Percentiles rank a stretch among this genome's conserved stretches.
phyloP scores from a whole-genome alignment of 64 coral and sea anemone genomes.

The Anthopleura sola region DNA sequence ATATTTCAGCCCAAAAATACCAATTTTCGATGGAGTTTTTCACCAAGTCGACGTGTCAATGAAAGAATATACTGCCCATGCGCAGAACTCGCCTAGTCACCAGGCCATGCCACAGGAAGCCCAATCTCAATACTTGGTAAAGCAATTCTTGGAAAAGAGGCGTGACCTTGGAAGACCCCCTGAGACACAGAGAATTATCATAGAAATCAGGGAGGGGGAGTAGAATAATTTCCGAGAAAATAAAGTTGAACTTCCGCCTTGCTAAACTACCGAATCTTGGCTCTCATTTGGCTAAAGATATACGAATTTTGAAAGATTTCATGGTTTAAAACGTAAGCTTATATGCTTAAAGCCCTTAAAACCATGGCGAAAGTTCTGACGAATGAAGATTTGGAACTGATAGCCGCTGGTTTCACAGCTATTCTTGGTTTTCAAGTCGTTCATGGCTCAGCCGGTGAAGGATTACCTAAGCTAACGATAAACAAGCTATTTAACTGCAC shows the following conservation, averaged over 20 bases:
- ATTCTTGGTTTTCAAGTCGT: slow-evolving; percentile 52
- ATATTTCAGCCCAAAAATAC: not conserved
- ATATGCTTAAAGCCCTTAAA: no score
- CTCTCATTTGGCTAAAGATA: no score
- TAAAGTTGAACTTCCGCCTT: not conserved
- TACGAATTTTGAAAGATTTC: not conserved
- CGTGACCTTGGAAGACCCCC: not conserved
- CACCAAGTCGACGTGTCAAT: not conserved
- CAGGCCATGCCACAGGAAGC: not conserved
- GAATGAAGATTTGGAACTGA: slow-evolving; percentile 4
- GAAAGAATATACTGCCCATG: not conserved
- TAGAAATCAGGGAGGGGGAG: not conserved
- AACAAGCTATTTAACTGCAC: slow-evolving; percentile 40
- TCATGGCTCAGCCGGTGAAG: not conserved
- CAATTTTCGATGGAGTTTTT: not conserved
- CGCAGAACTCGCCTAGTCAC: not conserved
- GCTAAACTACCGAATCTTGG: no score
- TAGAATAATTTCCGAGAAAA: not conserved
- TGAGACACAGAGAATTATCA: not conserved
- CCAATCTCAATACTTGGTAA: not conserved
- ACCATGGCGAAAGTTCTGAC: not conserved
- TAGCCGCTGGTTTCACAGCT: slow-evolving; percentile 44
- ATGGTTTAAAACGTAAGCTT: not conserved
- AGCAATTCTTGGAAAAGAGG: not conserved
- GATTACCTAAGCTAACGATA: slow-evolving; percentile 40